Conservation (phyloP, 1,140 invertebrate species). For the honey bee (Apis mellifera) region Amel_HAv3.1 CM009931.2:15375001-15375500, state of each 20-base stretch:
- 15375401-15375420: too few relatives aligned
- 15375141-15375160: constrained; percentile 37
- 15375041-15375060: constrained; percentile 20
- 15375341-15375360: too few relatives aligned
- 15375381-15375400: too few relatives aligned
- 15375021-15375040: constrained; percentile 35
- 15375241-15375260: constrained; percentile 13
- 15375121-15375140: constrained; percentile 39
- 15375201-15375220: constrained; percentile 36
- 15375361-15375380: too few relatives aligned
- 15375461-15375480: too few relatives aligned
- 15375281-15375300: constrained; percentile 25
- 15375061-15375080: constrained; percentile 41
- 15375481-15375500: too few relatives aligned
- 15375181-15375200: constrained; percentile 38
- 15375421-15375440: too few relatives aligned
- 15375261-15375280: constrained; percentile 19
- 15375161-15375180: constrained; percentile 45
- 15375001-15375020: background rate
- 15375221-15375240: constrained; percentile 1
- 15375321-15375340: too few relatives aligned
- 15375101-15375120: constrained; percentile 21
- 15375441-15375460: too few relatives aligned
- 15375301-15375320: background rate
- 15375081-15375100: constrained; percentile 20